Base-by-base conservation (phyloP, 1,140 invertebrate genomes). In the Lepidurus couesii region DNA sequence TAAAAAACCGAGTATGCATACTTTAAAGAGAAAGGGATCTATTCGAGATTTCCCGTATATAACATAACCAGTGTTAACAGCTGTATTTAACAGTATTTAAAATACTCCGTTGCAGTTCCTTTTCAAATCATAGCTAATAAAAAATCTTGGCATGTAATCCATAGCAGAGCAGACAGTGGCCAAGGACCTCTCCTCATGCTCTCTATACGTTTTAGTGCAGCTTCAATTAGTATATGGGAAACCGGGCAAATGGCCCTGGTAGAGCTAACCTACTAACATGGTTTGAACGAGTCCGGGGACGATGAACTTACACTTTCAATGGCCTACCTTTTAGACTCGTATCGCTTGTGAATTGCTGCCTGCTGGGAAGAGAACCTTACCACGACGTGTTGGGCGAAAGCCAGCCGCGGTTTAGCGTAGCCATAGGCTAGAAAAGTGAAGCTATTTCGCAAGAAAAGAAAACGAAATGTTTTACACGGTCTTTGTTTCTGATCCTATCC, bases 241-340 rank as follows among this genome's bases (percentile, higher is more conserved):
- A 65, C 47, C 21, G 47, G 26, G 47, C 47, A 65, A 65, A 65
- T 65, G 47, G 47, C 47, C 47, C 47, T 65, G 47, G 47, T 65
- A 11, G 21, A 65, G 47, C 13, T 65, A 65, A 65, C 53, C 53
- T 65, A 65, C 53, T 65, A 65, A 65, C 53, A 65, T 65, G 53
- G 53, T 65, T 65, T 65, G 53, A 21, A n/a, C 16, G 53, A 65
- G 53, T 65, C n/a, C 53, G 53, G n/a, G 53, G 53, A 65, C 53
- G 53, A 65, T 65, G 53, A 65, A 65, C 53, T 65, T 65, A 65
- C 53, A 65, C 53, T 65, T 21, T 65, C 53, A 65, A 65, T 65
- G 53, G 53, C 53, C 53, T 65, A 65, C 13, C 53, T 65, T 65
- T 16, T 13, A 21, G 53, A 65, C 16, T 65, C 53, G 8, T 47